Percentiles rank a stretch among this genome's conserved stretches.
These are phyloP conservation scores for Kradibia gibbosae DNA, from an alignment of 1,140 invertebrate genomes.

Conservation along the genomic window DNA sequence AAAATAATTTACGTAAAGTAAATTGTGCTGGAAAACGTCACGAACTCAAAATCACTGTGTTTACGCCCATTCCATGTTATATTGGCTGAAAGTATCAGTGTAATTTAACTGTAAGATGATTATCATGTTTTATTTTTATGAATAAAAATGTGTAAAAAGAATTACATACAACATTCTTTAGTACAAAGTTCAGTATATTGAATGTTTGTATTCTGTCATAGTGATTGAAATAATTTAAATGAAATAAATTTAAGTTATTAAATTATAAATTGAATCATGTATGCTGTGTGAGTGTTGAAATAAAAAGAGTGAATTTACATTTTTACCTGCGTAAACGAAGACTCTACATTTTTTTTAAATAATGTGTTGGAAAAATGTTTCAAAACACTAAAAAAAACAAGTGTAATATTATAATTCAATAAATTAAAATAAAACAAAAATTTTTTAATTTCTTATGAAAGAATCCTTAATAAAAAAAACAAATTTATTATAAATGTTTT, in stretches of 20 bases:
- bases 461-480: not conserved
- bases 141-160: conserved; percentile 23
- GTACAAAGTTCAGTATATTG: conserved; percentile 7
- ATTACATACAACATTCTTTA: conserved; percentile 11
- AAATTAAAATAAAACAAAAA: too few relatives aligned
- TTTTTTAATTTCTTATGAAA: not conserved
- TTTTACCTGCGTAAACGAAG: conserved; percentile 47
- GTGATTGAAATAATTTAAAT: conserved; percentile 37
- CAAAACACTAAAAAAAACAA: conserved; percentile 5
- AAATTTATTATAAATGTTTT: conserved; percentile 3
- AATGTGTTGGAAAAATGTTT: not conserved
- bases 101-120: conserved; percentile 28
- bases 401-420: not conserved
- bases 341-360: conserved; percentile 19
- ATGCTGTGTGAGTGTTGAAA: conserved; percentile 55
- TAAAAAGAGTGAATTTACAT: conserved; percentile 44
- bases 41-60: conserved; percentile 24
- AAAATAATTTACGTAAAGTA: conserved; percentile 59
- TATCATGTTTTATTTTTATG: conserved; percentile 12
- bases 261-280: conserved; percentile 44
- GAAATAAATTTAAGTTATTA: conserved; percentile 67
- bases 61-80: conserved; percentile 9
- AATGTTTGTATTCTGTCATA: conserved; percentile 17
- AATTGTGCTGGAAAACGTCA: conserved; percentile 31
- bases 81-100: conserved; percentile 27